Conservation (phyloP, 2,888 invertebrate species). For the Tipula unca region DNA sequence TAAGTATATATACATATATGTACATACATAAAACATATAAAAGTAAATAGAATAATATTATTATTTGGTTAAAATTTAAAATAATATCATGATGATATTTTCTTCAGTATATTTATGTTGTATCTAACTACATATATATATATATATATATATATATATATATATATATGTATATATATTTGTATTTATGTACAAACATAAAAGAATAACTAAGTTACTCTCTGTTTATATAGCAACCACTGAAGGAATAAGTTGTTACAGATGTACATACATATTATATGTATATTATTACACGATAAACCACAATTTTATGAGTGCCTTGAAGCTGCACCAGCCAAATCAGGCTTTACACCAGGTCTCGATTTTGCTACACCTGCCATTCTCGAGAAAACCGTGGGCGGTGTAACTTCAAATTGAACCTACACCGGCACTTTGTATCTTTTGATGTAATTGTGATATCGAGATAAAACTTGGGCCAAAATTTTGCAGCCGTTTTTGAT, state of each 20-base stretch:
- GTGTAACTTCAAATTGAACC: too few species aligned
- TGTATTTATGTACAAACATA: too few species aligned
- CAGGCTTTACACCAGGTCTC: too few species aligned
- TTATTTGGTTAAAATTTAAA: background rate
- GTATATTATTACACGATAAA: background rate
- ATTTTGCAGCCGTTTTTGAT: too few species aligned
- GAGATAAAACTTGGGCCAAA: too few species aligned
- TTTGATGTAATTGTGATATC: too few species aligned
- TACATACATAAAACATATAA: background rate
- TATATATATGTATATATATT: too few species aligned
- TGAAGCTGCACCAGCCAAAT: too few species aligned
- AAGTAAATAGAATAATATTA: background rate
- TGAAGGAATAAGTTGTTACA: background rate
- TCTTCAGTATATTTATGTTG: background rate
- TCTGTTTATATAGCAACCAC: background rate
- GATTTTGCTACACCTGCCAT: too few species aligned
- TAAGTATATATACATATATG: background rate
- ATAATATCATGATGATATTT: background rate
- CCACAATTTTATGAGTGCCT: background rate
- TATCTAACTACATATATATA: background rate
- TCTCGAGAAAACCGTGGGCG: too few species aligned
- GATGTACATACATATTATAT: background rate
- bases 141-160: too few species aligned
- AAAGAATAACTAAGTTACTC: background rate
- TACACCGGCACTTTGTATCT: too few species aligned